phyloP scores from a whole-genome alignment of 2,113 vertebrate species.

The Cheirogaleus medius region DNA sequence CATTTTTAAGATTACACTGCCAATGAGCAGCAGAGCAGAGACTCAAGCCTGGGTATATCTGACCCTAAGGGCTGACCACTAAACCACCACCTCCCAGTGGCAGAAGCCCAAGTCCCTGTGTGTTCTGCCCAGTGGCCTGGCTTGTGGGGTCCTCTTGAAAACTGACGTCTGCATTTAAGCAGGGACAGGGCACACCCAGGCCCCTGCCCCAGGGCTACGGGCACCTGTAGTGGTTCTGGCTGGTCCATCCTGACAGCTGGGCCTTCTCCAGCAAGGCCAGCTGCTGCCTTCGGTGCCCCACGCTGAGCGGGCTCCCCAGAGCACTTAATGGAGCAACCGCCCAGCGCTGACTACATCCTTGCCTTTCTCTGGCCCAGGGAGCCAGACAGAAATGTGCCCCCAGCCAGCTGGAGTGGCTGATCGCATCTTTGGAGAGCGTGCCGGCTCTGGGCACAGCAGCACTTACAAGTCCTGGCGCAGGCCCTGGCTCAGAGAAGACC shows the following conservation, averaged over 20 bases:
- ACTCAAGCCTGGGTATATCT: background rate
- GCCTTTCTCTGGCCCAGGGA: background rate
- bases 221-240: background rate
- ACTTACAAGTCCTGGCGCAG: background rate
- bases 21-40: background rate
- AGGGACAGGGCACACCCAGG: background rate
- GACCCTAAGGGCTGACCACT: background rate
- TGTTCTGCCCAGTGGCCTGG: background rate
- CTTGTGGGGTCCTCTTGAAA: background rate
- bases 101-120: background rate
- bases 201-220: background rate
- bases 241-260: background rate
- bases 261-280: background rate
- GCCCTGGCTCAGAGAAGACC: background rate
- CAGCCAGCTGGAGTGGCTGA: background rate
- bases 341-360: background rate
- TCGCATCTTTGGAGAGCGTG: background rate
- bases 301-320: background rate
- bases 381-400: background rate
- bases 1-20: background rate
- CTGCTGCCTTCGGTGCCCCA: background rate
- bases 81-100: background rate
- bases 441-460: background rate
- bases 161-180: background rate
- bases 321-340: background rate